Base-by-base conservation (phyloP, 2,113 vertebrate genomes). In the Recurvirostra avosetta region DNA sequence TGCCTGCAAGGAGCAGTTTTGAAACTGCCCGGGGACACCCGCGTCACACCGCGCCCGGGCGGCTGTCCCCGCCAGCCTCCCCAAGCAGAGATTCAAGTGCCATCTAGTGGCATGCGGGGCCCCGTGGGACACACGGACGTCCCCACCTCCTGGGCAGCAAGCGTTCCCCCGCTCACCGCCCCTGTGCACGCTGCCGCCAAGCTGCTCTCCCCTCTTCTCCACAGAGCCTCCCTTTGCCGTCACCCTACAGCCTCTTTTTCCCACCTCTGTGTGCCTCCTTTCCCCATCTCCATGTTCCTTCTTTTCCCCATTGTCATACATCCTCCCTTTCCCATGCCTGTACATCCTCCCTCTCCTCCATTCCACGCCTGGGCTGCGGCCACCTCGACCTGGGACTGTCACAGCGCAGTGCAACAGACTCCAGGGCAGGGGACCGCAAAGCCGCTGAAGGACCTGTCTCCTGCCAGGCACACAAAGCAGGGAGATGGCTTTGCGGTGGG, bases 31-130 rank as follows among this genome's bases (percentile, higher is more conserved):
- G 12, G 23, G 49, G 12, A 2, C 4, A 21, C 3, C 52, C 4
- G 19, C 1, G 53, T 2, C 2, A 2, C 88, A 1, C 16, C 7
- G 12, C 7, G 5, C 15, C 4, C 4, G 5, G 27, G 15, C 40
- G 41, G 18, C 74, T 4, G 65, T 56, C 70, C 58, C 68, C 9
- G 6, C 40, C 23, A 12, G 0, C 17, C 32, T 52, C 53, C 56
- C 58, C 79, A 12, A 3, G 38, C 92, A 92, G 88, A 29, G 86
- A 4, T 3, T 36, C 83, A 78, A 15, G 88, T 94, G 95, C 96
- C 94, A 94, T 65, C 97, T 94, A 92, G 97, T 16, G 96, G 95
- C 83, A 5, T 1, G 4, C 6, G 17, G 55, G 38, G 23, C 12
- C 76, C 66, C 45, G 38, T 1, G 88, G 94, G 92, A 90, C 70